Percentiles rank a stretch among this genome's conserved stretches.
Evolutionary conservation across 2,888 invertebrate species (phyloP).

Genomic region (Linnaemya vulpina): DNA sequence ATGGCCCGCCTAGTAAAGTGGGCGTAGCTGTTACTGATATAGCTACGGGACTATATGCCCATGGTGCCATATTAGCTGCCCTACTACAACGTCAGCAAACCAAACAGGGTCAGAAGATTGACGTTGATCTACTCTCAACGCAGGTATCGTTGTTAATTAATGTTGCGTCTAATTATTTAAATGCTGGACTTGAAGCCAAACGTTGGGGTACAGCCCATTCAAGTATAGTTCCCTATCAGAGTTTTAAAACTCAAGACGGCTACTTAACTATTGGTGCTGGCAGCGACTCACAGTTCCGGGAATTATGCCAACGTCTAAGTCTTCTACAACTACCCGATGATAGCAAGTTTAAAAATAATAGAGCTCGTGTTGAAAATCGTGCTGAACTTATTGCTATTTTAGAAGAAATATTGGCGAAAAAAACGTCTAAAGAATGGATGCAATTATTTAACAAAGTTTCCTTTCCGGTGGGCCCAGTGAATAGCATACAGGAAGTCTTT

Average conservation of each 20-base stretch:
- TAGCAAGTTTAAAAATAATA: conserved; percentile 88
- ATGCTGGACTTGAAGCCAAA: conserved; percentile 89
- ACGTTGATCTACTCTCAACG: conserved; percentile 96
- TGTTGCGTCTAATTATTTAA: conserved; percentile 94
- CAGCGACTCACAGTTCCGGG: conserved; percentile 91
- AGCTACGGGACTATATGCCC: conserved; percentile 97
- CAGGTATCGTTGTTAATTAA: conserved; percentile 95
- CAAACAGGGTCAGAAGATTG: conserved; percentile 94
- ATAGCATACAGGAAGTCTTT: conserved; percentile 93
- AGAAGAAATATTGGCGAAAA: conserved; percentile 85
- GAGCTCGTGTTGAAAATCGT: conserved; percentile 90
- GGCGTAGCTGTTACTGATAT: conserved; percentile 97
- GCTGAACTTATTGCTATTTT: conserved; percentile 87
- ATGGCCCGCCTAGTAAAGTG: conserved; percentile 94
- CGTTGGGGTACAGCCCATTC: conserved; percentile 97
- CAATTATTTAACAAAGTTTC: conserved; percentile 87
- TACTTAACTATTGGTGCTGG: conserved; percentile 94
- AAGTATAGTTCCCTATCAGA: conserved; percentile 97
- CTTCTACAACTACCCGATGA: conserved; percentile 86
- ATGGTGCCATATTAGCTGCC: conserved; percentile 97
- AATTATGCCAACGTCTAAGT: conserved; percentile 87
- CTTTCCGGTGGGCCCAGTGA: conserved; percentile 96
- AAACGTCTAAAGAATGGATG: conserved; percentile 90
- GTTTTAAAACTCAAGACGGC: conserved; percentile 92
- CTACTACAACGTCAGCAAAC: conserved; percentile 90